phyloP scores from a whole-genome alignment of 2,797 vertebrate species.

The Sebastes oblongus region DNA sequence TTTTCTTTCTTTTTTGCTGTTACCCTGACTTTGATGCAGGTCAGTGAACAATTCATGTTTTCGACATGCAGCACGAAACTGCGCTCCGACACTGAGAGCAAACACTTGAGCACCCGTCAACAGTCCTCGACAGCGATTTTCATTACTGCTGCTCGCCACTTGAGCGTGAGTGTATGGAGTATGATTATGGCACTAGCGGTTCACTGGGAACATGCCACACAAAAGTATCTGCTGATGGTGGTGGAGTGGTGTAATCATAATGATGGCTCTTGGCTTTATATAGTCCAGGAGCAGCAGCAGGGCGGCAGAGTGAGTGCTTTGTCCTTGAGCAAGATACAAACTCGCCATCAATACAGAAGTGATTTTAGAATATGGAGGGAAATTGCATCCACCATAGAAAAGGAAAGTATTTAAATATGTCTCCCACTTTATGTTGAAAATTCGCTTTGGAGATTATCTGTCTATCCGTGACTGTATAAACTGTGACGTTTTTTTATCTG shows the following conservation, averaged over 20 bases:
- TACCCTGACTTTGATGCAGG: constrained; percentile 32
- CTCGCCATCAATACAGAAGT: neutral
- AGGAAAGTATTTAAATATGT: neutral
- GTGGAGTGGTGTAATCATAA: constrained; percentile 50
- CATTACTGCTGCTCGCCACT: constrained; percentile 53
- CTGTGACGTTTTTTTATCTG: neutral
- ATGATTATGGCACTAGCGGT: constrained; percentile 43
- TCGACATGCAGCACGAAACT: constrained; percentile 24
- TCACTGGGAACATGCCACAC: constrained; percentile 37
- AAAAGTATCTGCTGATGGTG: constrained; percentile 55
- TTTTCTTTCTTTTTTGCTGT: neutral
- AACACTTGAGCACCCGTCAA: constrained; percentile 53
- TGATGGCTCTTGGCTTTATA: constrained; percentile 47
- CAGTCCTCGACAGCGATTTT: constrained; percentile 47
- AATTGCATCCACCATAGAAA: neutral
- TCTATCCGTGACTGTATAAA: neutral
- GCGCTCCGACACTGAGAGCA: constrained; percentile 31
- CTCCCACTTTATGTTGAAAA: neutral
- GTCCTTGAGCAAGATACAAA: constrained; percentile 51
- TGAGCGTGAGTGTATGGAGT: constrained; percentile 44
- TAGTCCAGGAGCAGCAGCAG: constrained; percentile 30
- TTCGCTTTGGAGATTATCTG: neutral
- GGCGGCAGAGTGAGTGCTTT: constrained; percentile 11
- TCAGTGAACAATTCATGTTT: constrained; percentile 45
- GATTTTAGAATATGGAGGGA: constrained; percentile 11